These are phyloP conservation scores for Noctua janthe DNA, from an alignment of 2,888 invertebrate genomes.

Conservation along the genomic window DNA sequence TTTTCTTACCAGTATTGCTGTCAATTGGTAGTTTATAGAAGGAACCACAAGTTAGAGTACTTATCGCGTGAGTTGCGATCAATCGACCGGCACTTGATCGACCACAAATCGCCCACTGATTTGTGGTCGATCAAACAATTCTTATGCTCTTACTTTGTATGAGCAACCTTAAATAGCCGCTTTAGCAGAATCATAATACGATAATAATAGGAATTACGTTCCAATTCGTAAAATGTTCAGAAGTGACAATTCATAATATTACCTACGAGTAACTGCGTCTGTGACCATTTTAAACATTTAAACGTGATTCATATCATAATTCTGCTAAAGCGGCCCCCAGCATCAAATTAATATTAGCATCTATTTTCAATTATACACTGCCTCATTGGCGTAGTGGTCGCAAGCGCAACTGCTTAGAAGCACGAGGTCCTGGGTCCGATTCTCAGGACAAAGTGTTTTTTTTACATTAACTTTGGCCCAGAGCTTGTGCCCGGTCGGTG, in stretches of 20 bases:
- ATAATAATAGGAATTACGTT: too few species aligned
- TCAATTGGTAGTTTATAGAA: background rate
- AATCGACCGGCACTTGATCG: slow-evolving; percentile 15
- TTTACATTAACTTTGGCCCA: too few species aligned
- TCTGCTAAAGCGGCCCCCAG: too few species aligned
- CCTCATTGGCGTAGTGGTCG: background rate
- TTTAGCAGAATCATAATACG: too few species aligned
- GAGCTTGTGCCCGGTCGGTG: too few species aligned
- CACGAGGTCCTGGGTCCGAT: background rate
- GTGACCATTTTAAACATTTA: too few species aligned
- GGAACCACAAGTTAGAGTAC: slow-evolving; percentile 34
- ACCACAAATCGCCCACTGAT: slow-evolving; percentile 10
- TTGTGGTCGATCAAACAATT: slow-evolving; percentile 35
- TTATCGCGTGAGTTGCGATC: slow-evolving; percentile 17
- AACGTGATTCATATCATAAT: too few species aligned
- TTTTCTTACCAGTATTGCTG: background rate
- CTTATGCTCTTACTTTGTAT: background rate
- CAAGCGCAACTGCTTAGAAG: background rate
- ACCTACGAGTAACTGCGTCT: too few species aligned
- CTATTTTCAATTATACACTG: background rate
- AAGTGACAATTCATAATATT: too few species aligned
- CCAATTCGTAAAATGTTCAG: too few species aligned
- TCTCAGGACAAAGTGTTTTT: background rate
- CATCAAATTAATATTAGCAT: too few species aligned
- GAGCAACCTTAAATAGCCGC: too few species aligned